These are phyloP conservation scores for Gastrophryne carolinensis DNA, from an alignment of 2,797 vertebrate species.

Conservation along the genomic window DNA sequence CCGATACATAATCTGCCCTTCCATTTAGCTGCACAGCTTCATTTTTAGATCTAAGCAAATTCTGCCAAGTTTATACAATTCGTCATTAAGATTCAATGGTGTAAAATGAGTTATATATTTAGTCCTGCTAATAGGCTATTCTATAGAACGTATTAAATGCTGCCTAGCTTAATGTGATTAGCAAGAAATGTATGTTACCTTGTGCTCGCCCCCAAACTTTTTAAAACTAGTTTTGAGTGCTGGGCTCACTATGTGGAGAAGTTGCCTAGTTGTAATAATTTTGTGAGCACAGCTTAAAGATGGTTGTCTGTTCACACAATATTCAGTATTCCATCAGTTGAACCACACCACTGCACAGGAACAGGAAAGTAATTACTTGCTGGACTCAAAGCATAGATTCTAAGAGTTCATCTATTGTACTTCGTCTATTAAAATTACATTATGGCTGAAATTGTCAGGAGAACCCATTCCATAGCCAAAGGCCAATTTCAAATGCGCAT, in stretches of 20 bases:
- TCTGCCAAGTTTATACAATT: not conserved
- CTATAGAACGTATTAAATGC: not conserved
- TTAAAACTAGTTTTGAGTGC: slow-evolving; percentile 9
- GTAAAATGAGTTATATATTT: not conserved
- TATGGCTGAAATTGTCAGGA: not conserved
- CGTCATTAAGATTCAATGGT: not conserved
- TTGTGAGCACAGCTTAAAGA: not conserved
- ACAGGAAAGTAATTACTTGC: not conserved
- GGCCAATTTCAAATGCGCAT: not conserved
- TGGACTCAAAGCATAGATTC: not conserved
- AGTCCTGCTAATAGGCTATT: not conserved
- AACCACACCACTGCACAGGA: not conserved
- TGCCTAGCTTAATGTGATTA: not conserved
- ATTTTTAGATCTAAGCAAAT: not conserved
- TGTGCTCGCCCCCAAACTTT: not conserved
- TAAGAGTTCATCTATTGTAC: slow-evolving; percentile 81
- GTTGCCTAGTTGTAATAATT: not conserved
- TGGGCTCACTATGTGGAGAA: not conserved
- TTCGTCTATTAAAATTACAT: slow-evolving; percentile 72
- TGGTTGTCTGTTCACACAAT: not conserved
- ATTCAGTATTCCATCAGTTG: not conserved
- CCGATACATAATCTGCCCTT: not conserved
- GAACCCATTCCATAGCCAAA: not conserved
- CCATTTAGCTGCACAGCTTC: not conserved
- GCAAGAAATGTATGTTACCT: not conserved